Percentiles rank a stretch among this genome's conserved stretches.
Conservation (phyloP, 1,140 invertebrate species). For the Cydia amplana region DNA sequence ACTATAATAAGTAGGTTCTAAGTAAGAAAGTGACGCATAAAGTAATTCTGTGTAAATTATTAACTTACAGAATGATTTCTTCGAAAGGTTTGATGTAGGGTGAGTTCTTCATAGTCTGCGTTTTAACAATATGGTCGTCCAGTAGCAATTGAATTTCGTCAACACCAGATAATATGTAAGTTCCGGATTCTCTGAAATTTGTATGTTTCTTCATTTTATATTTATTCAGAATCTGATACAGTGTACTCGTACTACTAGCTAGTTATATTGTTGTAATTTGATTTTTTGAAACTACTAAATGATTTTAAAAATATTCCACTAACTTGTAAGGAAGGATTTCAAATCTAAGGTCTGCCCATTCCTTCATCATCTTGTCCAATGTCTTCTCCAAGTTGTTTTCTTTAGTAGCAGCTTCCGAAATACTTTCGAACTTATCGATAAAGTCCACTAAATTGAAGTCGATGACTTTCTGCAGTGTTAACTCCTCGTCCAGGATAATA, state of each 20-base stretch:
- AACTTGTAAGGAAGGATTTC: constrained; percentile 85
- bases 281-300: no score
- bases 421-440: constrained; percentile 93
- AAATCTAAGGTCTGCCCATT: constrained; percentile 95
- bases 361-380: constrained; percentile 93
- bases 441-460: constrained; percentile 95
- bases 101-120: constrained; percentile 98
- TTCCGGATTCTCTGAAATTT: constrained; percentile 90
- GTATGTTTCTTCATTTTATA: background rate
- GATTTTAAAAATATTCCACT: constrained; percentile 39
- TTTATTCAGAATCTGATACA: background rate
- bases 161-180: constrained; percentile 92
- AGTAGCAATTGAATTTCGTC: constrained; percentile 97
- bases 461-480: constrained; percentile 94
- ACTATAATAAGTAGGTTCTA: no score
- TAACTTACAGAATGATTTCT: constrained; percentile 86
- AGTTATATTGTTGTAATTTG: no score
- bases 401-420: constrained; percentile 97
- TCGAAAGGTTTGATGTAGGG: constrained; percentile 98
- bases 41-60: no score
- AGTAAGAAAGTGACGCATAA: no score
- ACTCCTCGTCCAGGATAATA: constrained; percentile 90
- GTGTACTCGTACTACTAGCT: background rate
- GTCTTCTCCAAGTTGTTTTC: constrained; percentile 96
- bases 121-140: constrained; percentile 98